Percentiles rank a stretch among this genome's conserved stretches.
These are phyloP conservation scores for Drosophila nigromelanica DNA, from an alignment of 1,140 invertebrate species.

Conservation along the genomic window DNA sequence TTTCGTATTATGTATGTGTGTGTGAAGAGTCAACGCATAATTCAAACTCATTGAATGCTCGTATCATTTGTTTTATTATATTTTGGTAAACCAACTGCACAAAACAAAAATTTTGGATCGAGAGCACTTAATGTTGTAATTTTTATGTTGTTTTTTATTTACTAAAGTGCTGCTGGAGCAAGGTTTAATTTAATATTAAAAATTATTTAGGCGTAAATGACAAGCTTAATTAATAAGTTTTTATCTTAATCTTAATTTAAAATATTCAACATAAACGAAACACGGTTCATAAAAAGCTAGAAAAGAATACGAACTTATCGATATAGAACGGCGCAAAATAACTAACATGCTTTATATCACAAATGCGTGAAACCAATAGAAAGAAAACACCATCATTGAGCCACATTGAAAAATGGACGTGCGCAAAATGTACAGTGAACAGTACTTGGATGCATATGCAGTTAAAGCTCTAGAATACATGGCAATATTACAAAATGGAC, in stretches of 20 bases:
- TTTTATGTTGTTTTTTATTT: constrained; percentile 80
- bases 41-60: constrained; percentile 27
- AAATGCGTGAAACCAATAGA: constrained; percentile 30
- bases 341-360: constrained; percentile 41
- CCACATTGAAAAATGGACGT: constrained; percentile 27
- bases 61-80: constrained; percentile 20
- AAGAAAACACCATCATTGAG: constrained; percentile 37
- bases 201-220: constrained; percentile 78
- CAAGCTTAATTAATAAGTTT: constrained; percentile 77
- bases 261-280: constrained; percentile 53
- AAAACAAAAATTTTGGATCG: constrained; percentile 34
- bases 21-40: constrained; percentile 13
- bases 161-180: constrained; percentile 73
- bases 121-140: constrained; percentile 64
- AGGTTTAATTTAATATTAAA: constrained; percentile 70
- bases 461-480: constrained; percentile 60
- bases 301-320: constrained; percentile 58
- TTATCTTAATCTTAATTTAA: constrained; percentile 78
- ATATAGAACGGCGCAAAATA: constrained; percentile 68
- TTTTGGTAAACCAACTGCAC: constrained; percentile 29
- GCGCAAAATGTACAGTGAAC: constrained; percentile 62
- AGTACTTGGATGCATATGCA: constrained; percentile 61
- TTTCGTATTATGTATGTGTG: constrained; percentile 54
- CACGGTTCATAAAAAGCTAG: constrained; percentile 60
- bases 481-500: constrained; percentile 52